Percentiles rank a stretch among this genome's conserved stretches.
These are phyloP conservation scores for Mobula birostris DNA, from an alignment of 2,113 vertebrate species.

Conservation along the genomic window DNA sequence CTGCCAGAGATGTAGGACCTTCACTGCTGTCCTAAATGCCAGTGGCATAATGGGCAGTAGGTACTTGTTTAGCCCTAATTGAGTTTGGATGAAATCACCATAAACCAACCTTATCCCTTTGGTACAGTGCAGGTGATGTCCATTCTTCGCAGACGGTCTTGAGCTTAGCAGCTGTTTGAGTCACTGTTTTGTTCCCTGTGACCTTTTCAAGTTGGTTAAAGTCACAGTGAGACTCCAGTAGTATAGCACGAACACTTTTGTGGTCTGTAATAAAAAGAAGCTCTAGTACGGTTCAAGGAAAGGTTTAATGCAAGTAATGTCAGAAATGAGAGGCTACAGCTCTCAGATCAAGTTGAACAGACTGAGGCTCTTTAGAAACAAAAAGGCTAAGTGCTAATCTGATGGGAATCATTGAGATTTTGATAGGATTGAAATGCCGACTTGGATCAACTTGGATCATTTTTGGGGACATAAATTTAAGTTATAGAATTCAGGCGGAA, in stretches of 20 bases:
- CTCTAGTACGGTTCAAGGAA: no score
- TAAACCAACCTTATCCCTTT: neutral
- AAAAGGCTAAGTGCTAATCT: neutral
- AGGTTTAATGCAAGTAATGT: neutral
- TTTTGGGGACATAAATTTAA: neutral
- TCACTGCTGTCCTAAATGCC: no score
- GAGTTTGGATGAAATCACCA: conserved; percentile 5
- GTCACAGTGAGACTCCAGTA: neutral
- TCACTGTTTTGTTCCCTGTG: neutral
- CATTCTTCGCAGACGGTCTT: neutral
- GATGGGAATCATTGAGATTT: neutral
- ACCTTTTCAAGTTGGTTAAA: neutral
- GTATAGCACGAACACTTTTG: neutral
- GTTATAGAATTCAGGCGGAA: neutral
- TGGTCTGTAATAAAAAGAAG: neutral
- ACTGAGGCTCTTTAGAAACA: neutral
- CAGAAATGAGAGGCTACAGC: neutral
- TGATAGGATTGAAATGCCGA: neutral
- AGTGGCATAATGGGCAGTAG: no score
- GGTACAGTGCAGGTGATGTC: neutral
- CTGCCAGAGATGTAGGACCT: no score
- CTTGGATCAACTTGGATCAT: neutral
- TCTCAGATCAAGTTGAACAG: neutral
- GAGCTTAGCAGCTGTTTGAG: neutral
- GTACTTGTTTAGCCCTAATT: neutral